These are phyloP conservation scores for Beris morrisii DNA, from an alignment of 2,888 invertebrate species.

Conservation along the genomic window DNA sequence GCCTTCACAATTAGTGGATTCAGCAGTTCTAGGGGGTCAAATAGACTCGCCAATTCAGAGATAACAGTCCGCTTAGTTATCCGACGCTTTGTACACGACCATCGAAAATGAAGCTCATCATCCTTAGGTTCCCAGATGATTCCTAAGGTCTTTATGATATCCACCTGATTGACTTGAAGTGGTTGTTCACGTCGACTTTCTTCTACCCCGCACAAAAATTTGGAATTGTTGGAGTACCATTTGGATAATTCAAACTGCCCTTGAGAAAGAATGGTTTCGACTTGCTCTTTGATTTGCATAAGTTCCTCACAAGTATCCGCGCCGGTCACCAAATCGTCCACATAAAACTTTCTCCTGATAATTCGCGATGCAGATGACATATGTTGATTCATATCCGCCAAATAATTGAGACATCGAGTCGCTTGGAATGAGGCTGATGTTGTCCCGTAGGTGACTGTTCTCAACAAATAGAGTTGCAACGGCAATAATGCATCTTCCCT, in stretches of 20 bases:
- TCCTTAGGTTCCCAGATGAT: not conserved
- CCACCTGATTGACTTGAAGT: too few relatives aligned
- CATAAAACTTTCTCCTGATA: too few relatives aligned
- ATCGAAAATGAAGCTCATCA: not conserved
- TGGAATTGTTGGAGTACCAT: conserved; percentile 7
- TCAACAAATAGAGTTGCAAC: too few relatives aligned
- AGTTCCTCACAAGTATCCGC: conserved; percentile 31
- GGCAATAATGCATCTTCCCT: too few relatives aligned
- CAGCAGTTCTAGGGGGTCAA: not conserved
- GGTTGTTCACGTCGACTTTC: too few relatives aligned
- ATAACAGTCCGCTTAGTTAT: not conserved
- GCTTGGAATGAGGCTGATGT: too few relatives aligned
- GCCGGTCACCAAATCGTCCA: conserved; percentile 29
- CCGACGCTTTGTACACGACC: too few relatives aligned
- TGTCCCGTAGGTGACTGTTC: too few relatives aligned
- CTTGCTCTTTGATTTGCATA: conserved; percentile 1
- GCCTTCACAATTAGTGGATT: not conserved
- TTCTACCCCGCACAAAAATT: not conserved
- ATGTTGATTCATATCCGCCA: too few relatives aligned
- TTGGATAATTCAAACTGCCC: conserved; percentile 1
- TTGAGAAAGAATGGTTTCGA: not conserved
- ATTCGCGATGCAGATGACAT: too few relatives aligned
- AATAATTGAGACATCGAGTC: too few relatives aligned
- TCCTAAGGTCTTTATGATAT: conserved; percentile 1
- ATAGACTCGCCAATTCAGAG: not conserved